phyloP scores from a whole-genome alignment of 2,113 vertebrate species.

The Tachysurus vachellii region DNA sequence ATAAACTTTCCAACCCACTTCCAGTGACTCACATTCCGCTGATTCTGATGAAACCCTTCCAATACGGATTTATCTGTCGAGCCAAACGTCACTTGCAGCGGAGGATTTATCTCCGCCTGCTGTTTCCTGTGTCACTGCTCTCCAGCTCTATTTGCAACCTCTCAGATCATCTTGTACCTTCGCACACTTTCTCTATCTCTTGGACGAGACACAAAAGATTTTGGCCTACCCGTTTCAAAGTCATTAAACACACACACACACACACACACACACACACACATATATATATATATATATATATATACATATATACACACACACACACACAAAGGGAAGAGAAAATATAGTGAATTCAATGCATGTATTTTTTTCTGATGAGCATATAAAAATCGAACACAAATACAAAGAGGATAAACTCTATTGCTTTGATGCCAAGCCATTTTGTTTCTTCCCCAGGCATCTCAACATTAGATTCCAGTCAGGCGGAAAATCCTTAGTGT shows the following conservation, averaged over 20 bases:
- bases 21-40: slow-evolving; percentile 33
- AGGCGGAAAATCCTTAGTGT: slow-evolving; percentile 5
- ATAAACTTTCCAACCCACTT: slow-evolving; percentile 34
- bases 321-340: no score
- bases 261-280: no score
- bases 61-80: slow-evolving; percentile 22
- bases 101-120: slow-evolving; percentile 38
- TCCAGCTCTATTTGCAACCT: slow-evolving; percentile 44
- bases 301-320: background rate
- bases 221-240: slow-evolving; percentile 34
- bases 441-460: background rate
- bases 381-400: slow-evolving; percentile 1
- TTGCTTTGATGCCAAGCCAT: slow-evolving; percentile 8
- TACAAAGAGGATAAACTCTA: slow-evolving; percentile 21
- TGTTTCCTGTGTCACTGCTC: slow-evolving; percentile 39
- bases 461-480: slow-evolving; percentile 27
- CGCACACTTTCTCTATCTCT: slow-evolving; percentile 18
- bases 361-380: background rate
- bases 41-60: slow-evolving; percentile 35
- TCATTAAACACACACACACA: background rate
- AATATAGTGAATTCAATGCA: background rate
- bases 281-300: no score
- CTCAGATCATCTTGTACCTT: slow-evolving; percentile 22
- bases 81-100: slow-evolving; percentile 32
- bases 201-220: slow-evolving; percentile 27